These are phyloP conservation scores for Hippasteria phrygiana DNA, from an alignment of 53 echinoderm and acorn worm species.

Conservation along the genomic window DNA sequence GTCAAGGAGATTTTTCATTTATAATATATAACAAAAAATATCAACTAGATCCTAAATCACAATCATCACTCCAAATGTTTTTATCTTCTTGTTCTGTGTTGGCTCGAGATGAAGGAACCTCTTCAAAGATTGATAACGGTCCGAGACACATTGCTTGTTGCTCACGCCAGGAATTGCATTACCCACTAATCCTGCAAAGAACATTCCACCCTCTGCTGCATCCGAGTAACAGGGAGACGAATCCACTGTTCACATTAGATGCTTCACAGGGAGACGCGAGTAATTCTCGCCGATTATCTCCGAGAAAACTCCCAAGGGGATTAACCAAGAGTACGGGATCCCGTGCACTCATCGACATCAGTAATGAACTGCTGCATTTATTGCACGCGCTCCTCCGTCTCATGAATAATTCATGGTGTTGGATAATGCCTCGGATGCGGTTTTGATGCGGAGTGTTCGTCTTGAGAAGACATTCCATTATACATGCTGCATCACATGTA, in stretches of 20 bases:
- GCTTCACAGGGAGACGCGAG: not conserved
- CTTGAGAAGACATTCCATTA: not conserved
- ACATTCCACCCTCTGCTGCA: not conserved
- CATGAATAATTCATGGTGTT: constrained; percentile 33
- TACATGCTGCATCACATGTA: not conserved
- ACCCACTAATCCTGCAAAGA: not conserved
- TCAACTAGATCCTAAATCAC: no score
- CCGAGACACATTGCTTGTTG: constrained; percentile 27
- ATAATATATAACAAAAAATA: no score
- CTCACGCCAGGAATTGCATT: constrained; percentile 7
- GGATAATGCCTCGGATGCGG: not conserved
- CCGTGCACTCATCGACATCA: not conserved
- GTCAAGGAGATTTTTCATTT: no score
- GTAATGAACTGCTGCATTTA: constrained; percentile 2
- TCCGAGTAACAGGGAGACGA: not conserved
- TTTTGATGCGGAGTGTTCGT: not conserved
- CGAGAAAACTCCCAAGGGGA: not conserved
- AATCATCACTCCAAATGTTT: not conserved
- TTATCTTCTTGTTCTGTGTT: not conserved
- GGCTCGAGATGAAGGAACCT: not conserved
- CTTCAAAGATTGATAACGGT: not conserved
- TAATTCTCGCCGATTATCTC: not conserved
- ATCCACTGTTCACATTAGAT: constrained; percentile 34
- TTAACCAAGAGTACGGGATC: not conserved
- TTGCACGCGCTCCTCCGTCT: not conserved